Conservation (phyloP, 1,140 invertebrate species). For the Bradysia coprophila region DNA sequence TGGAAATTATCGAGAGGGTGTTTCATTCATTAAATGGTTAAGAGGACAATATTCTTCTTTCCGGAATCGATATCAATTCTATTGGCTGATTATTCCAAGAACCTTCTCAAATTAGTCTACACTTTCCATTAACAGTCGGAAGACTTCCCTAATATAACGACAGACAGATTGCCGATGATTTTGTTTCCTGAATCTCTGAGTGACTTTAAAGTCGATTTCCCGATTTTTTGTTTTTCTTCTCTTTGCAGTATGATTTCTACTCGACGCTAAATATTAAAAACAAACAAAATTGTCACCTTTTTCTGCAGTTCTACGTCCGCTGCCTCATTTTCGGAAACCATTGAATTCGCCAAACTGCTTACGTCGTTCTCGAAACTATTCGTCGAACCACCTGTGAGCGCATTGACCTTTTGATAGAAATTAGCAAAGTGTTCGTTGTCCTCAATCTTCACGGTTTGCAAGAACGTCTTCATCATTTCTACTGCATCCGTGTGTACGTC, state of each 20-base stretch:
- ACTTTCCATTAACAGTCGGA: too few relatives aligned
- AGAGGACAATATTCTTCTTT: background rate
- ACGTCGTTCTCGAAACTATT: background rate
- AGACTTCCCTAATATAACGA: too few relatives aligned
- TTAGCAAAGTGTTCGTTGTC: background rate
- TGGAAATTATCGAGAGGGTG: background rate
- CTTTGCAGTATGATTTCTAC: too few relatives aligned
- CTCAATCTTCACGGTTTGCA: background rate
- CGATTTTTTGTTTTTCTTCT: too few relatives aligned
- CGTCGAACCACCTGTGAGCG: background rate
- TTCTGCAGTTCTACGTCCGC: slow-evolving; percentile 32
- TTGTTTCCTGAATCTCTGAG: too few relatives aligned
- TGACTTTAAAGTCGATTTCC: too few relatives aligned
- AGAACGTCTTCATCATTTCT: slow-evolving; percentile 19
- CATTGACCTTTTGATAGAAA: background rate
- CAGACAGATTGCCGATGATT: too few relatives aligned
- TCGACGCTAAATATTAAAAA: background rate
- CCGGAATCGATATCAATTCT: too few relatives aligned
- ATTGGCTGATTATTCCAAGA: too few relatives aligned
- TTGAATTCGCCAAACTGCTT: background rate
- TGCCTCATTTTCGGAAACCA: slow-evolving; percentile 5
- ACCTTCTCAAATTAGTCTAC: too few relatives aligned
- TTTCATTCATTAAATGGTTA: background rate
- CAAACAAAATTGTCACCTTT: slow-evolving; percentile 10
- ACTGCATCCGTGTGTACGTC: slow-evolving; percentile 16